Evolutionary conservation across 2,888 invertebrate species (phyloP), one percentile per base, ranked within the genome.

Genomic region (Tryphoninae sp.): DNA sequence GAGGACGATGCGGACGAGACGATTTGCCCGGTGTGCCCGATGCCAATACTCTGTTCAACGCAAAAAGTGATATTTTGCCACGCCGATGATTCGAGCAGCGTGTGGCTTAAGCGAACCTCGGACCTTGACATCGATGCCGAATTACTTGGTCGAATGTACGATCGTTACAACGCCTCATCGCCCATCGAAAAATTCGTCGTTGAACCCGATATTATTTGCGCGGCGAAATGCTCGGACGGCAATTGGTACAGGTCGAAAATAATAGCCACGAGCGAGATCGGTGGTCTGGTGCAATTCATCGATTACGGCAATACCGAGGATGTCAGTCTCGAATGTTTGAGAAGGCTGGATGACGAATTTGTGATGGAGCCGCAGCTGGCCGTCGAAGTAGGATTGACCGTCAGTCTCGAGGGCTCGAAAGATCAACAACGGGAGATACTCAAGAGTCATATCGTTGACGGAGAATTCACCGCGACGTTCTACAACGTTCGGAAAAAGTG

Each of bases 221-320:
- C 94, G 0, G 95, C 94, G 0, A 93, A 93, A 68, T 94, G 94
- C 2, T 77, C 87, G 0, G 96, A 96, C 89, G 94, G 93, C 2
- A 95, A 95, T 89, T 96, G 96, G 96, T 96, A 96, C 88, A 93
- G 96, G 62, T 95, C 94, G 2, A 93, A 93, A 81, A 93, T 96
- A 22, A 51, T 93, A 11, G 91, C 91, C 65, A 86, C 91, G 3
- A 92, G 92, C 13, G 93, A 93, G 1, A 81, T 45, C 16, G 92
- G 91, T 19, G 93, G 92, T 22, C 92, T 91, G 26, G 93, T 95
- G 0, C 93, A 93, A 2, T 96, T 94, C 88, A 89, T 95, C 0
- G 96, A 96, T 89, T 96, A 96, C 83, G 96, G 96, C 53, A 95
- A 96, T 88, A 90, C 92, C 0, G 96, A 96, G 90, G 91, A 92